phyloP scores from a whole-genome alignment of 2,113 vertebrate genomes.

The Mus pahari region DNA sequence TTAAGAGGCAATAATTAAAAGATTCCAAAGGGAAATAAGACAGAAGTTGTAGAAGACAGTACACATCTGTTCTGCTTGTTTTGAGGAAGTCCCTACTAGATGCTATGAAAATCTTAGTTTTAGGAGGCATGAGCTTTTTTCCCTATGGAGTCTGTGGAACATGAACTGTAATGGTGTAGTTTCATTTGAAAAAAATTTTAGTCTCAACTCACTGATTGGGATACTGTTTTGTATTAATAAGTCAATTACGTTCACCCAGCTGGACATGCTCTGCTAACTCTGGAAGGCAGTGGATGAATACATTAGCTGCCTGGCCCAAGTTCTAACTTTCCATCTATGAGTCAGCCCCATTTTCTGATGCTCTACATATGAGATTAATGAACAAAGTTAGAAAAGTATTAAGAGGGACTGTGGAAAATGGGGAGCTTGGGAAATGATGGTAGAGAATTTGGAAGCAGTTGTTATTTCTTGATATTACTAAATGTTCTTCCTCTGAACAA shows the following conservation, averaged over 20 bases:
- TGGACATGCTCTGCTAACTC: conserved; percentile 75
- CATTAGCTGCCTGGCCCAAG: conserved; percentile 59
- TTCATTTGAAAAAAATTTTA: conserved; percentile 72
- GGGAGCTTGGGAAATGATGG: neutral
- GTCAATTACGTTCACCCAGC: conserved; percentile 70
- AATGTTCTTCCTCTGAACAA: neutral
- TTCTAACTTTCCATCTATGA: conserved; percentile 66
- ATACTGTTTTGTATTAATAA: conserved; percentile 69
- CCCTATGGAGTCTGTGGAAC: neutral
- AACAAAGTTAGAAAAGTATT: neutral
- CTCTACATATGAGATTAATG: neutral
- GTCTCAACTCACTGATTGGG: conserved; percentile 67
- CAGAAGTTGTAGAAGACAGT: neutral
- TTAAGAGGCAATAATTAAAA: neutral
- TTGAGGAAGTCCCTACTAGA: neutral
- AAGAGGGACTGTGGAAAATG: neutral
- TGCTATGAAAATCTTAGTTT: conserved; percentile 6
- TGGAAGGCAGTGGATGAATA: conserved; percentile 53
- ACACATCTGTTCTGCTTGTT: neutral
- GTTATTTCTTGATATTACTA: conserved; percentile 29
- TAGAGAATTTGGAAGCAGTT: conserved; percentile 25
- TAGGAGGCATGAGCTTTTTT: neutral
- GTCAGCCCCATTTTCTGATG: conserved; percentile 6
- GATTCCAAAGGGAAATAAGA: neutral
- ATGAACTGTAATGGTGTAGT: conserved; percentile 6